Conservation (phyloP, 1,140 invertebrate species). For the Phymorhynchus buccinoides region DNA sequence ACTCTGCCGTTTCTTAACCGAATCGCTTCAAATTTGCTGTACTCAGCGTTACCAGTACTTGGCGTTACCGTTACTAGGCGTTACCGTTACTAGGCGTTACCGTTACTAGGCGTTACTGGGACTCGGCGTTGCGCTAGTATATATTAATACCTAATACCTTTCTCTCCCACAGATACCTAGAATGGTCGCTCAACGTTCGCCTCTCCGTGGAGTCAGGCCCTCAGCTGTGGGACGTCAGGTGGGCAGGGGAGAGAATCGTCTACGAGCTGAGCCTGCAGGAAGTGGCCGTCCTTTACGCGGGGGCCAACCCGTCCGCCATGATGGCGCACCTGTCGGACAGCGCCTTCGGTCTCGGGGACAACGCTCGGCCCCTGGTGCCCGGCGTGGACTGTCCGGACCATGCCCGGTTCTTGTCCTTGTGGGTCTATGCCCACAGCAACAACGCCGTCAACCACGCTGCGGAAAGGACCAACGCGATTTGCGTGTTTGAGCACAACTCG, state of each 20-base stretch:
- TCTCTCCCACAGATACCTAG: constrained; percentile 38
- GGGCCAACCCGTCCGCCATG: constrained; percentile 45
- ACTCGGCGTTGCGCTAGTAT: no score
- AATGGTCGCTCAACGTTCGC: constrained; percentile 56
- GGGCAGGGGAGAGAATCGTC: constrained; percentile 49
- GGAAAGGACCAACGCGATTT: constrained; percentile 58
- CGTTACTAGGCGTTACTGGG: no score
- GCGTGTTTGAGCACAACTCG: constrained; percentile 59
- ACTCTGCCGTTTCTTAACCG: no score
- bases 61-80: no score
- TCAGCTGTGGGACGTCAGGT: constrained; percentile 54
- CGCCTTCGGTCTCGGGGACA: constrained; percentile 52
- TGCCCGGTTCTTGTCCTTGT: constrained; percentile 53
- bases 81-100: no score
- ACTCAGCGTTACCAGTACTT: no score
- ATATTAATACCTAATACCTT: no score
- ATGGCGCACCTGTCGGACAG: constrained; percentile 60
- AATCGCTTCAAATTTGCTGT: no score
- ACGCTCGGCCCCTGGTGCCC: constrained; percentile 52
- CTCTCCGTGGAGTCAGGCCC: constrained; percentile 45
- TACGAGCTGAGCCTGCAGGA: constrained; percentile 62
- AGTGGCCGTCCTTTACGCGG: constrained; percentile 51
- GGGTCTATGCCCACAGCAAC: not conserved
- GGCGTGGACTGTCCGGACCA: constrained; percentile 66
- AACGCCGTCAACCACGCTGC: not conserved